Percentiles rank a stretch among this genome's conserved stretches.
Conservation (phyloP, 2,888 invertebrate species). For the Drosophila mimica region DNA sequence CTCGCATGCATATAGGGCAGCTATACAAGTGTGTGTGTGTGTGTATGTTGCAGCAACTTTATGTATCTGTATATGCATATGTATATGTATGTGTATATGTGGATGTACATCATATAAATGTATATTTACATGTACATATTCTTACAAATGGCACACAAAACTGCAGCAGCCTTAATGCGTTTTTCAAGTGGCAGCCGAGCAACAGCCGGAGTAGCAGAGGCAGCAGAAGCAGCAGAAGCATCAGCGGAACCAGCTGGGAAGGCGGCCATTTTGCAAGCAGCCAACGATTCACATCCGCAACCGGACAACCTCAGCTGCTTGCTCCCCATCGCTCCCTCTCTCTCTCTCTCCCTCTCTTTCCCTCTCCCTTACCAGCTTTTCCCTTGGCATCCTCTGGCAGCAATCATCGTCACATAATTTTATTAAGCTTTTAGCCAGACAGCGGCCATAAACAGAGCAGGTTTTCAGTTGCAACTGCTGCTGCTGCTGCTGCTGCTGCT, state of each 20-base stretch:
- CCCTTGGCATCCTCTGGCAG: slow-evolving; percentile 35
- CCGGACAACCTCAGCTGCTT: slow-evolving; percentile 28
- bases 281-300: slow-evolving; percentile 59
- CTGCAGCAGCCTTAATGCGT: slow-evolving; percentile 75
- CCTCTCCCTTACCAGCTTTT: neutral
- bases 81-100: neutral
- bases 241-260: slow-evolving; percentile 49
- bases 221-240: slow-evolving; percentile 15
- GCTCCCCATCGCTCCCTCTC: neutral
- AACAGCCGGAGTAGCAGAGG: slow-evolving; percentile 30
- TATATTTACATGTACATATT: slow-evolving; percentile 41
- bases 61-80: neutral
- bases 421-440: slow-evolving; percentile 73
- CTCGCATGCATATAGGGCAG: slow-evolving; percentile 75
- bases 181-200: slow-evolving; percentile 73
- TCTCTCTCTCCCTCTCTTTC: neutral
- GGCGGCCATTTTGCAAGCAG: slow-evolving; percentile 57
- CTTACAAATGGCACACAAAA: slow-evolving; percentile 67
- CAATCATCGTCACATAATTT: slow-evolving; percentile 81
- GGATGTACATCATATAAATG: slow-evolving; percentile 27
- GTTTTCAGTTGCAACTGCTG: slow-evolving; percentile 22
- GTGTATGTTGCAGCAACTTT: slow-evolving; percentile 40
- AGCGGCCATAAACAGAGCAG: slow-evolving; percentile 42
- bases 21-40: slow-evolving; percentile 54
- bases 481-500: neutral